These are phyloP conservation scores for Sitta carolinensis DNA, from an alignment of 2,797 vertebrate genomes.

Conservation along the genomic window DNA sequence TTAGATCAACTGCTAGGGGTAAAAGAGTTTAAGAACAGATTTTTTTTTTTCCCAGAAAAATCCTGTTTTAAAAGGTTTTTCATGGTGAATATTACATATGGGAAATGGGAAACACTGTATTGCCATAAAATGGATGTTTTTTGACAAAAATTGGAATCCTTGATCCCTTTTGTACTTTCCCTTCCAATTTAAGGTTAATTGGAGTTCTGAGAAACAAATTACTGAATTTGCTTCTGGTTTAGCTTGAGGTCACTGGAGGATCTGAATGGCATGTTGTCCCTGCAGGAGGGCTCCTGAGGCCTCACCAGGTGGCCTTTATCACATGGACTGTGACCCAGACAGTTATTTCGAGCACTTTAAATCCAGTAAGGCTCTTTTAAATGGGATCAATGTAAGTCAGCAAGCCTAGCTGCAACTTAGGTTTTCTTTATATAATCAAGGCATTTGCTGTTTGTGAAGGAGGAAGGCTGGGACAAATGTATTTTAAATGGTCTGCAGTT, in stretches of 20 bases:
- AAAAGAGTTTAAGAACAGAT: not conserved
- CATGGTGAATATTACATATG: not conserved
- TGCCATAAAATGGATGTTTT: not conserved
- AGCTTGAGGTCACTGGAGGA: constrained; percentile 23
- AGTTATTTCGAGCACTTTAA: constrained; percentile 33
- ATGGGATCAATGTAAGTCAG: constrained; percentile 32
- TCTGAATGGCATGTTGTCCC: not conserved
- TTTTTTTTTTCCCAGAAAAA: not conserved
- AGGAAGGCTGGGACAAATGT: not conserved
- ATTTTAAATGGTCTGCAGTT: not conserved
- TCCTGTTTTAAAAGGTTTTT: not conserved
- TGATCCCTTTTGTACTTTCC: not conserved
- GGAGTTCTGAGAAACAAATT: constrained; percentile 1
- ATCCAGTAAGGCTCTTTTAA: constrained; percentile 20
- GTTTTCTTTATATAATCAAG: constrained; percentile 4
- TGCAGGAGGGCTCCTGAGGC: not conserved
- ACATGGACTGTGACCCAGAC: constrained; percentile 25
- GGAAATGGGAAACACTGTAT: not conserved
- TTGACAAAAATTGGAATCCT: not conserved
- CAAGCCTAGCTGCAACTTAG: not conserved
- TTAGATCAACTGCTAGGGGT: not conserved
- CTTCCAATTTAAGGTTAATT: not conserved
- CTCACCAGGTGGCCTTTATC: not conserved
- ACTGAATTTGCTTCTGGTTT: not conserved
- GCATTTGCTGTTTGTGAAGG: not conserved